A percentile compares a stretch with the other conserved stretches of the same genome.
These are phyloP conservation scores for Trachemys scripta DNA, from an alignment of 2,113 vertebrate species.

Conservation along the genomic window DNA sequence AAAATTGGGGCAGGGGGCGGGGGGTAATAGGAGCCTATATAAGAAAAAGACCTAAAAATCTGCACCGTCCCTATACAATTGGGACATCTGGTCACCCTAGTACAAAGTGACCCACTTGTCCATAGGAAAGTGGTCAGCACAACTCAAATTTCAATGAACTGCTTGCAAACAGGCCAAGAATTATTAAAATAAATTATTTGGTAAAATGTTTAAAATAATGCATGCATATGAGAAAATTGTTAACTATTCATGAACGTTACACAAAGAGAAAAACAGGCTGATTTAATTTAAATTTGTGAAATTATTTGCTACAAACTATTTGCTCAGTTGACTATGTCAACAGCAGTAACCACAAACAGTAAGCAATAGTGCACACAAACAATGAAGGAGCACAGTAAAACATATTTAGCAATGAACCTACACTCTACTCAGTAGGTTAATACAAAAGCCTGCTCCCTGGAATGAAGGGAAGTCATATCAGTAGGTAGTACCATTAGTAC, in stretches of 20 bases:
- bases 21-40: no score
- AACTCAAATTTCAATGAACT: not conserved
- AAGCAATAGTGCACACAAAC: not conserved
- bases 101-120: not conserved
- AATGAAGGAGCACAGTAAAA: not conserved
- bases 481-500: not conserved
- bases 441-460: not conserved
- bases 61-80: no score
- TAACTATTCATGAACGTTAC: not conserved
- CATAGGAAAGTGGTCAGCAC: not conserved
- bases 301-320: not conserved
- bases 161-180: not conserved
- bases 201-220: not conserved
- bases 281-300: not conserved
- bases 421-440: not conserved
- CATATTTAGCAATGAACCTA: not conserved
- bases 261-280: not conserved
- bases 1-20: no score
- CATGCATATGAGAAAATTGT: not conserved
- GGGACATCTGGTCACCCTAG: no score
- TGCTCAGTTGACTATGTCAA: not conserved
- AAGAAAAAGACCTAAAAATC: no score
- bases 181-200: not conserved
- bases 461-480: not conserved
- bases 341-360: not conserved